Base-by-base conservation (phyloP, 2,888 invertebrate species). In the Lepidonotus clava region DNA sequence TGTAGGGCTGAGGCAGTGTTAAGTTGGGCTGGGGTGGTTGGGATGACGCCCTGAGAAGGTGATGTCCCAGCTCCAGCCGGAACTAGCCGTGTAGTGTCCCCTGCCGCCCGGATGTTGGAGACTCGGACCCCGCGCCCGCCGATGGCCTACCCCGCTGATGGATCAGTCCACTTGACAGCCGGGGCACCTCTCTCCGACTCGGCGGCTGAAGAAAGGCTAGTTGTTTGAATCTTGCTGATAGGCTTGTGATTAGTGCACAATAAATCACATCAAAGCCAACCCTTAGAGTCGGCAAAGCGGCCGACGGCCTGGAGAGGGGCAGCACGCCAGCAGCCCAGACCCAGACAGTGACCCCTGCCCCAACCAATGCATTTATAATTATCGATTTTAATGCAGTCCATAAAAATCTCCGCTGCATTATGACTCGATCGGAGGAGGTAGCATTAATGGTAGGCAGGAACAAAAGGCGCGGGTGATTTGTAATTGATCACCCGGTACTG, bases 341-440 rank as follows among this genome's bases (percentile, higher is more conserved):
- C 61, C 24, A 61, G 61, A 28, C 61, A 61, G 28, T 61, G 61
- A 61, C 24, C 61, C 61, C 61, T 32, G 28, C 61, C 46, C 21
- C 46, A 46, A 18, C 6, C 46, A 18, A 61, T 61, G 61, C n/a
- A 61, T 61, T 61, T 11, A 61, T 11, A 32, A 61, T 61, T 61
- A 61, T 61, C 61, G 61, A 61, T 61, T 61, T 61, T 61, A 61
- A 61, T 61, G n/a, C 24, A 61, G 5, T 61, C 61, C 61, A 61
- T 61, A 28, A 28, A 61, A 61, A 32, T 18, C 4, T 28, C 53
- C 18, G n/a, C 53, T 11, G 61, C 28, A 61, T 61, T 28, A 32
- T n/a, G 61, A n/a, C n/a, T n/a, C n/a, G n/a, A n/a, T n/a, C n/a
- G n/a, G n/a, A 6, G n/a, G 21, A 28, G 5, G 61, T 11, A 61